Percentiles rank a stretch among this genome's conserved stretches.
Conservation (phyloP, 2,888 invertebrate genomes). For the Thumatha senex region DNA sequence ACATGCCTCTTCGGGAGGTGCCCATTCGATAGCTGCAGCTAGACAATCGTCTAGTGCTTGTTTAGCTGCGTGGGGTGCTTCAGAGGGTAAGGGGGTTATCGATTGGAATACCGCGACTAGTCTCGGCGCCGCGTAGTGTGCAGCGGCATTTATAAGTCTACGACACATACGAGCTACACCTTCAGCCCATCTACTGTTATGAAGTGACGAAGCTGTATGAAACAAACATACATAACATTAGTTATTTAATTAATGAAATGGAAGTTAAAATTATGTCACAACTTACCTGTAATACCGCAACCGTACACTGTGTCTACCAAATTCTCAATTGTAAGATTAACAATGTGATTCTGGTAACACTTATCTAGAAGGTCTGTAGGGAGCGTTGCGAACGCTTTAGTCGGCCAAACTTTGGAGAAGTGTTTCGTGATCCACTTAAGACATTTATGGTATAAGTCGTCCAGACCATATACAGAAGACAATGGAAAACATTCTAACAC, state of each 20-base stretch:
- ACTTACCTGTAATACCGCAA: slow-evolving; percentile 88
- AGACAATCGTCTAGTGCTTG: slow-evolving; percentile 89
- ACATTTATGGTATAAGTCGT: slow-evolving; percentile 93
- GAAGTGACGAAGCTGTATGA: slow-evolving; percentile 84
- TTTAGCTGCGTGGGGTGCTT: slow-evolving; percentile 45
- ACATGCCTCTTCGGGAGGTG: slow-evolving; percentile 93
- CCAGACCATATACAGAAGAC: slow-evolving; percentile 92
- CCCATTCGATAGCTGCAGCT: slow-evolving; percentile 89
- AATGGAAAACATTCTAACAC: slow-evolving; percentile 94
- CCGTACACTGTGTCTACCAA: slow-evolving; percentile 92
- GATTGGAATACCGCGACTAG: slow-evolving; percentile 89
- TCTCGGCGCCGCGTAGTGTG: slow-evolving; percentile 90
- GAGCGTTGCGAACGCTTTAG: slow-evolving; percentile 93
- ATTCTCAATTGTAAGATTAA: slow-evolving; percentile 90
- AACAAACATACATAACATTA: slow-evolving; percentile 3
- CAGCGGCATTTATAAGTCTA: slow-evolving; percentile 91
- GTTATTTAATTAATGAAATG: neutral
- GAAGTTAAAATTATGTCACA: neutral
- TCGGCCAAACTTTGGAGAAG: slow-evolving; percentile 94
- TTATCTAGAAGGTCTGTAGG: slow-evolving; percentile 92
- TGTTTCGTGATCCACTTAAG: slow-evolving; percentile 94
- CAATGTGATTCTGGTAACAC: slow-evolving; percentile 92
- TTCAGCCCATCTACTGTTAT: slow-evolving; percentile 93
- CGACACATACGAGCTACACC: slow-evolving; percentile 90
- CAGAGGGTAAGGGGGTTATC: slow-evolving; percentile 72